A percentile compares a stretch with the other conserved stretches of the same genome.
Evolutionary conservation across 37 sponge, comb jelly and placozoan genomes (phyloP).

Genomic region (Lycopodina hypogea): DNA sequence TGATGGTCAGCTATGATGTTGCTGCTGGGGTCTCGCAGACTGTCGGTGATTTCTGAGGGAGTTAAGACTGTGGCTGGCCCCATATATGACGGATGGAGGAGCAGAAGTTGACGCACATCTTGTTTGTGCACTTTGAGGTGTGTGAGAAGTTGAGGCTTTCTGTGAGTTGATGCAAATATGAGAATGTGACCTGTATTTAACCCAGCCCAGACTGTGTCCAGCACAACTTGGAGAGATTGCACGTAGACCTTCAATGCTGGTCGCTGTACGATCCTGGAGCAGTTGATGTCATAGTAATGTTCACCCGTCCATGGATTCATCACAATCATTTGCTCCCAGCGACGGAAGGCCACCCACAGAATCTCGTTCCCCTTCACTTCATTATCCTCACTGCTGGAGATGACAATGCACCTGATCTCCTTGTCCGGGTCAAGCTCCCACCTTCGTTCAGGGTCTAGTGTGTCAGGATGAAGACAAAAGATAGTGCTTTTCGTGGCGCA

Average conservation of each 20-base stretch:
- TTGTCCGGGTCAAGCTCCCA: slow-evolving; percentile 11
- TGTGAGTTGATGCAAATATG: slow-evolving; percentile 25
- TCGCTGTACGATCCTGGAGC: slow-evolving; percentile 13
- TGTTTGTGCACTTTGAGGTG: slow-evolving; percentile 41
- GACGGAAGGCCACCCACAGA: slow-evolving; percentile 55
- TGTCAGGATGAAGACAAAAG: slow-evolving; percentile 42
- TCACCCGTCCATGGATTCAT: slow-evolving; percentile 23
- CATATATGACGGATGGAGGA: slow-evolving; percentile 49
- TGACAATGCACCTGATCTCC: slow-evolving; percentile 24
- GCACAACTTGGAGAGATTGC: slow-evolving; percentile 24
- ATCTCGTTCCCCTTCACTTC: slow-evolving; percentile 7
- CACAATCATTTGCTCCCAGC: slow-evolving; percentile 24
- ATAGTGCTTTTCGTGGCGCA: slow-evolving; percentile 40
- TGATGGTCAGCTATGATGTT: background rate
- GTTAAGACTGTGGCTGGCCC: slow-evolving; percentile 19
- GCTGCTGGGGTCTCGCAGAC: background rate
- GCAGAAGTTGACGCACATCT: slow-evolving; percentile 42
- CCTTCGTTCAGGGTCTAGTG: slow-evolving; percentile 19
- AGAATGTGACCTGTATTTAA: slow-evolving; percentile 62
- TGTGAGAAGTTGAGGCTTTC: slow-evolving; percentile 29
- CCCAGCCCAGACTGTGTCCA: slow-evolving; percentile 64
- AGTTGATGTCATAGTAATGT: slow-evolving; percentile 27
- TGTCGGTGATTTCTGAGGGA: background rate
- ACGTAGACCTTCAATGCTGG: slow-evolving; percentile 36
- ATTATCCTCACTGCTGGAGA: slow-evolving; percentile 3